A percentile compares a stretch with the other conserved stretches of the same genome.
Evolutionary conservation across 2,797 vertebrate species (phyloP).

Genomic region (Gymnothorax reevesii): DNA sequence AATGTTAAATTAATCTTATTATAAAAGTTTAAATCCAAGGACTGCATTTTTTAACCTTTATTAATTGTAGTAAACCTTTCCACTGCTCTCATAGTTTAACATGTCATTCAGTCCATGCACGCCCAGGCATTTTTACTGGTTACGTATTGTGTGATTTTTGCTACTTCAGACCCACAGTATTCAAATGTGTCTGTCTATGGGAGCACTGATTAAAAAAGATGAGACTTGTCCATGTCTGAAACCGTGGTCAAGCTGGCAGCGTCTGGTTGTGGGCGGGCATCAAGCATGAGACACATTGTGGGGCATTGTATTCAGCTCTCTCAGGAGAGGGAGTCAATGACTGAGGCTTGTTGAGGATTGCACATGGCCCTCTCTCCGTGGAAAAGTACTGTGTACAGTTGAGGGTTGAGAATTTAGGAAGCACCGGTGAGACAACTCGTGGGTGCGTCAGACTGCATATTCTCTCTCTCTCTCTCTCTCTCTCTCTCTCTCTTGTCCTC

Average conservation of each 20-base stretch:
- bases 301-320: not conserved
- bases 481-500: not conserved
- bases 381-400: conserved; percentile 25
- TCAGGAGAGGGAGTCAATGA: not conserved
- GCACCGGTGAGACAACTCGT: conserved; percentile 1
- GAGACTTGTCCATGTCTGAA: not conserved
- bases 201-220: not conserved
- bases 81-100: not conserved
- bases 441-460: conserved; percentile 10
- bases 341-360: not conserved
- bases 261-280: not conserved
- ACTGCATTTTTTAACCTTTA: not conserved
- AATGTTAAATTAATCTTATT: not conserved
- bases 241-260: not conserved
- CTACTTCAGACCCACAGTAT: too few species aligned
- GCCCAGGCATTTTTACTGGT: not conserved
- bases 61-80: not conserved
- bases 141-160: not conserved
- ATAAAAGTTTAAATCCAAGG: not conserved
- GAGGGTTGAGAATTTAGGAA: conserved; percentile 25
- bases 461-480: conserved; percentile 15
- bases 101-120: not conserved
- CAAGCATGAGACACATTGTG: not conserved
- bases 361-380: not conserved
- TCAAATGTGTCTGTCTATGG: too few species aligned